Evolutionary conservation across 2,113 vertebrate genomes (phyloP), one percentile per base, ranked within the genome.

Genomic region (Tychaedon coryphoeus): DNA sequence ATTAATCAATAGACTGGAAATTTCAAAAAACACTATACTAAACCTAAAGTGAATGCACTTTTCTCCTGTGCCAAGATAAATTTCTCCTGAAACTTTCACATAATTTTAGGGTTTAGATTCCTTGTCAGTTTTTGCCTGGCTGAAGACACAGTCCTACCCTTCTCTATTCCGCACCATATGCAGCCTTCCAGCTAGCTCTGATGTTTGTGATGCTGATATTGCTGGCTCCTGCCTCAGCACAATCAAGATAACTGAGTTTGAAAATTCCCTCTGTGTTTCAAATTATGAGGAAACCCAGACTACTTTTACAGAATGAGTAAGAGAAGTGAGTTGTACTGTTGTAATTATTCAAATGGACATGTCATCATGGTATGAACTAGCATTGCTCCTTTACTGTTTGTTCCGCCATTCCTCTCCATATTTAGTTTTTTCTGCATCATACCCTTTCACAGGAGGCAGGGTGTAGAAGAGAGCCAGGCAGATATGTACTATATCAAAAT

Each of bases 81-180:
- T 79, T 75, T 69, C 48, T 91, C n/a, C 57, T 53, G 42, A 57
- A 92, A 57, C 6, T 2, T 75, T 87, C 24, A 25, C 10, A 5
- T 29, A 31, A 56, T 31, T 88, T 85, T 61, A 45, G 43, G n/a
- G 17, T 48, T 94, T 84, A 69, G 5, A 17, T 67, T 8, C 10
- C 13, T 57, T 31, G 43, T n/a, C 4, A 9, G 5, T 72, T 88
- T 81, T 85, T 40, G 12, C 31, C 17, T 34, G 45, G 9, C 13
- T 85, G 36, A 87, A 79, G 53, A 10, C n/a, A 28, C 7, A 0
- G 0, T 57, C 13, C 13, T 79, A 15, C 16, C 14, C 4, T 66
- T 34, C 19, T 12, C 40, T 34, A 2, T 14, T 81, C 28, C 24
- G 71, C 11, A 33, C 19, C 8, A 20, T 1, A 3, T n/a, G 8